Conservation (phyloP, 2,888 invertebrate species). For the Drosophila formosana region DNA sequence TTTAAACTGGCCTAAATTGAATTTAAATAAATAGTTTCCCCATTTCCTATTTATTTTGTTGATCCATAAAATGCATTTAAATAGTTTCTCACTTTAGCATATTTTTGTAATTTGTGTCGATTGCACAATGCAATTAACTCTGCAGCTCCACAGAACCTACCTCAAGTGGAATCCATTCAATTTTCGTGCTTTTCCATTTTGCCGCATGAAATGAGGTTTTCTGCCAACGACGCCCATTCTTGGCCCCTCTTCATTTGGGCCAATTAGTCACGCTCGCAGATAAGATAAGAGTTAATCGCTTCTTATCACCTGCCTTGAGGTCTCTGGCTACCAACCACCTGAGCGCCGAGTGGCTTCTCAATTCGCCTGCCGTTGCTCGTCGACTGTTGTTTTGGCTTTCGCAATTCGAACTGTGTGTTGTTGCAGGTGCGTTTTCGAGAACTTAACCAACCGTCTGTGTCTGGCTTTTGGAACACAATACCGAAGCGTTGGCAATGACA, state of each 20-base stretch:
- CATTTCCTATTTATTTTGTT: too few species aligned
- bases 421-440: conserved; percentile 40
- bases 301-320: conserved; percentile 69
- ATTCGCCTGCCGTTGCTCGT: conserved; percentile 12
- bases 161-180: conserved; percentile 47
- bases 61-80: too few species aligned
- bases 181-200: conserved; percentile 33
- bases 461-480: conserved; percentile 62
- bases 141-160: conserved; percentile 55
- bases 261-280: conserved; percentile 74
- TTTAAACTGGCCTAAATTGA: too few species aligned
- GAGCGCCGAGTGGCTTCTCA: conserved; percentile 26
- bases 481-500: conserved; percentile 69
- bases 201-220: conserved; percentile 38
- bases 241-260: conserved; percentile 50
- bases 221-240: conserved; percentile 26
- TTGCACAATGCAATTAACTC: conserved; percentile 35
- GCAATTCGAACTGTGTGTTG: conserved; percentile 55
- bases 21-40: too few species aligned
- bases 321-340: conserved; percentile 30
- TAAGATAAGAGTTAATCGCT: conserved; percentile 73
- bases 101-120: neutral
- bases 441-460: conserved; percentile 52
- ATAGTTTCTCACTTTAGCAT: neutral
- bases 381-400: conserved; percentile 52